Conservation (phyloP, 2,888 invertebrate species). For the Trissolcus brochymenae region DNA sequence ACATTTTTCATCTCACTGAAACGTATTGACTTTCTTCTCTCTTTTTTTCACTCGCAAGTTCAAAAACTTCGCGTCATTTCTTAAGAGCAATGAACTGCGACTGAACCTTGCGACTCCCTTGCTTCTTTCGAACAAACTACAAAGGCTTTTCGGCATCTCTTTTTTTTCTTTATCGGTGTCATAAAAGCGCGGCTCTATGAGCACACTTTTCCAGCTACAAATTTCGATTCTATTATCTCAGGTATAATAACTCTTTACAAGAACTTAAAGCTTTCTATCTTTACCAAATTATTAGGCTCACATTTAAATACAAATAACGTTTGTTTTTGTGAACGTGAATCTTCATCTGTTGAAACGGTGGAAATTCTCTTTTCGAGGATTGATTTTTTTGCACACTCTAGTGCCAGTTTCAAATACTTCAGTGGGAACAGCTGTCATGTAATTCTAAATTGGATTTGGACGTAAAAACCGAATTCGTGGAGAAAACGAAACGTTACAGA, state of each 20-base stretch:
- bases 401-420: too few relatives aligned
- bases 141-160: conserved; percentile 33
- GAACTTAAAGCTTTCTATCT: too few relatives aligned
- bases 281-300: not conserved
- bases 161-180: conserved; percentile 38
- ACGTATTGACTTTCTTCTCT: conserved; percentile 13
- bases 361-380: too few relatives aligned
- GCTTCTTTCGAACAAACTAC: conserved; percentile 33
- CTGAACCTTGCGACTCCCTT: conserved; percentile 40
- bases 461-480: too few relatives aligned
- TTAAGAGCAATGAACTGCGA: conserved; percentile 47
- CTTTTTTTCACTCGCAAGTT: conserved; percentile 15
- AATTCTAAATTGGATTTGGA: too few relatives aligned
- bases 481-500: too few relatives aligned
- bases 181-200: conserved; percentile 23
- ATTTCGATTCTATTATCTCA: conserved; percentile 26
- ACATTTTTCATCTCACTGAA: conserved; percentile 18
- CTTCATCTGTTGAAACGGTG: too few relatives aligned
- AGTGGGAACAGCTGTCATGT: too few relatives aligned
- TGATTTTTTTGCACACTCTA: too few relatives aligned
- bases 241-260: conserved; percentile 12
- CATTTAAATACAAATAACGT: conserved; percentile 3
- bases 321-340: not conserved
- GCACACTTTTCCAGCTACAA: too few relatives aligned
- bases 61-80: conserved; percentile 34